Base-by-base conservation (phyloP, 2,113 vertebrate species). In the Vireo altiloquus region DNA sequence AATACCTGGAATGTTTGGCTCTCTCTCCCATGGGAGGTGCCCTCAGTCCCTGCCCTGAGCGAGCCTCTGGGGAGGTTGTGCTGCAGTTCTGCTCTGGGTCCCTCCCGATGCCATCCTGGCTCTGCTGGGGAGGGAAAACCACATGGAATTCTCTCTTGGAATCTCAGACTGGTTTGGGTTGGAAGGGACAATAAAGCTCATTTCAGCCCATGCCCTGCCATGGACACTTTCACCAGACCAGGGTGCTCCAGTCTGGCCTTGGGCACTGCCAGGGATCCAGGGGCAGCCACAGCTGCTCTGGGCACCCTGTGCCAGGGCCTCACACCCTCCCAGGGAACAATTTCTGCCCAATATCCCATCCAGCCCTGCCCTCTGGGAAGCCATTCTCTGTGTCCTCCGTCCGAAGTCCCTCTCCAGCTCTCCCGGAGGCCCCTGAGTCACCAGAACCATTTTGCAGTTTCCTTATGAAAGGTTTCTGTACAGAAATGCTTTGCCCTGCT, bases 71-170 rank as follows among this genome's bases (percentile, higher is more conserved):
- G 60, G 21, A 37, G 47, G 11, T 11, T 47, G 9, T 37, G 22
- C 52, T 37, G 28, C 0, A 5, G 22, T 15, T 44, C 50, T 2
- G 7, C 11, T 9, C 40, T 6, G 39, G 11, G 60, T 5, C 16
- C n/a, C 37, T 15, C 66, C 57, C 37, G 11, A 16, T 3, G 15
- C 28, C 14, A 1, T 0, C 2, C 18, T 5, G 35, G 47, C 66
- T 59, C 76, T 40, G 15, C 20, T 11, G 30, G 53, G 33, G 19
- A 76, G 44, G 13, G 35, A 40, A 24, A 75, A 4, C 2, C 13
- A 23, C 7, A 1, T 4, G 17, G 50, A n/a, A 9, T n/a, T 39
- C 39, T 39, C 39, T 39, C 53, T 11, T 39, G 31, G 20, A 22
- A 6, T 35, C 30, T 22, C 46, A n/a, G 53, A 6, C 28, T 35